phyloP scores from a whole-genome alignment of 92 coral and sea anemone species.

The Nematostella vectensis region DNA sequence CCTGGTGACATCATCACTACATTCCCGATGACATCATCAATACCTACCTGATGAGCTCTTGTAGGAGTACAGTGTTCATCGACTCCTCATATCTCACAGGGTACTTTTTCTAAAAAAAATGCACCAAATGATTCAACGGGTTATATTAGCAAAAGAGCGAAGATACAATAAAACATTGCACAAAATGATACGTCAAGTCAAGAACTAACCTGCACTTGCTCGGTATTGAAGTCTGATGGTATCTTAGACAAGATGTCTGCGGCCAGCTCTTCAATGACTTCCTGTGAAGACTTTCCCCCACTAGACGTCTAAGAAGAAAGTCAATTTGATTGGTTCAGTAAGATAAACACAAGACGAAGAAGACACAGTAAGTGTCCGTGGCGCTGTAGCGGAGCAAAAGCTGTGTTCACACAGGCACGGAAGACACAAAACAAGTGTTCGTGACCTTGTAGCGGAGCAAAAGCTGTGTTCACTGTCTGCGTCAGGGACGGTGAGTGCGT shows the following conservation, averaged over 20 bases:
- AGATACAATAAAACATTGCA: background rate
- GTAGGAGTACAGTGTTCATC: conserved; percentile 91
- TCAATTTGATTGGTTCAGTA: background rate
- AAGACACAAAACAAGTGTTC: too few relatives aligned
- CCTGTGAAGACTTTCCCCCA: conserved; percentile 91
- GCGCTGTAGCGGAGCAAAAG: too few relatives aligned
- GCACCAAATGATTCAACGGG: background rate
- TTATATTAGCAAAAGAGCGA: background rate
- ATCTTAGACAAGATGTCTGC: conserved; percentile 87
- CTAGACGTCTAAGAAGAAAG: conserved; percentile 59
- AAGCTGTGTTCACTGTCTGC: too few relatives aligned
- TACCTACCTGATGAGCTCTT: conserved; percentile 81
- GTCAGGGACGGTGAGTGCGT: too few relatives aligned
- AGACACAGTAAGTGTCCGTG: too few relatives aligned
- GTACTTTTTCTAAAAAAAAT: conserved; percentile 72
- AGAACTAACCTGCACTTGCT: conserved; percentile 67
- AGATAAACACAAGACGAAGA: background rate
- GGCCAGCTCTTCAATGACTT: conserved; percentile 86
- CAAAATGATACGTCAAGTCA: background rate
- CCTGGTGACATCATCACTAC: too few relatives aligned
- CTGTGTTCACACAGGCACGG: too few relatives aligned
- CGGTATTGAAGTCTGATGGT: conserved; percentile 77
- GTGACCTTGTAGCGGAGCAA: too few relatives aligned
- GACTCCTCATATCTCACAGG: conserved; percentile 95
- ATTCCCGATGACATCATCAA: too few relatives aligned